phyloP scores from a whole-genome alignment of 2,797 vertebrate genomes.

The Caiman crocodilus region DNA sequence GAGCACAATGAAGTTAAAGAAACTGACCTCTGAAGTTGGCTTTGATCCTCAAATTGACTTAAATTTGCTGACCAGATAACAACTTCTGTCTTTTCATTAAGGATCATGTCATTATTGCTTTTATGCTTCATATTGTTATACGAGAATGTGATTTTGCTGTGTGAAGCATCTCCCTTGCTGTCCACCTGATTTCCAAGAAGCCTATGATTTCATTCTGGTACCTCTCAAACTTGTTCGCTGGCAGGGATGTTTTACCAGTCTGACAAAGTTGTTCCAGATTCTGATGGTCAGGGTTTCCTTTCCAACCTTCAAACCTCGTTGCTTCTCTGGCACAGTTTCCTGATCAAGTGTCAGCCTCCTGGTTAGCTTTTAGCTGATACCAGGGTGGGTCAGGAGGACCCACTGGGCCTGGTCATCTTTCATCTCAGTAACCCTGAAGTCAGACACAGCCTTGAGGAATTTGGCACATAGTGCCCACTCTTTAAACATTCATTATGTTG shows the following conservation, averaged over 20 bases:
- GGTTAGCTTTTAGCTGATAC: not conserved
- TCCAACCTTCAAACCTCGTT: not conserved
- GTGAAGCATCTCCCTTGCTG: not conserved
- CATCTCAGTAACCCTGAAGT: too few species aligned
- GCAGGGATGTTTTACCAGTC: not conserved
- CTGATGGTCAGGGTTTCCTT: not conserved
- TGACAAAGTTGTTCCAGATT: not conserved
- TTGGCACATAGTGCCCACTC: too few species aligned
- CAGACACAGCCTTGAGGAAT: too few species aligned
- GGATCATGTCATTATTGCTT: conserved; percentile 20
- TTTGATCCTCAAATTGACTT: not conserved
- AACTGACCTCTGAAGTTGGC: not conserved
- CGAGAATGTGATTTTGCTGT: not conserved
- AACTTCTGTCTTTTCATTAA: not conserved
- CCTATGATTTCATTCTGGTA: conserved; percentile 6
- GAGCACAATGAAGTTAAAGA: not conserved
- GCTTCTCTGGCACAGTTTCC: not conserved
- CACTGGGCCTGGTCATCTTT: too few species aligned
- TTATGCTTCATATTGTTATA: not conserved
- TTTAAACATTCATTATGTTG: too few species aligned
- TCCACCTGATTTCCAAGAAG: not conserved
- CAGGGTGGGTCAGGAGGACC: not conserved
- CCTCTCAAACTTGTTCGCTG: not conserved
- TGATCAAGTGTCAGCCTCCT: not conserved
- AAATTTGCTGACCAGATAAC: too few species aligned